Conservation (phyloP, 2,113 vertebrate genomes). For the Oreochromis spilurus region DNA sequence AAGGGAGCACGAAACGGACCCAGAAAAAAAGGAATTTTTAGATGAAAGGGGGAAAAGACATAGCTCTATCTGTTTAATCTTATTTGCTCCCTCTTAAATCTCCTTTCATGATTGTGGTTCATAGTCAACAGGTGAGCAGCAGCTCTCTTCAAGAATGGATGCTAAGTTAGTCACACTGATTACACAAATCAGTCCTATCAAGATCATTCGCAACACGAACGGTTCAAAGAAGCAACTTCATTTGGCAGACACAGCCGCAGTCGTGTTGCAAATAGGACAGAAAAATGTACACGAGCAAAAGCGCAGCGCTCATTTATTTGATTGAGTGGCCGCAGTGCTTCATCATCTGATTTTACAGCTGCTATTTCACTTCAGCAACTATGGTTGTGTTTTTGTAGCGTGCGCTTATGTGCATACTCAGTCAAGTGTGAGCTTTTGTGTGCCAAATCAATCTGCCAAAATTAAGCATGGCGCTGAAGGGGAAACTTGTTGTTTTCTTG, state of each 20-base stretch:
- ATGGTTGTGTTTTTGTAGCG: not conserved
- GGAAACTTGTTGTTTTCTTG: conserved; percentile 49
- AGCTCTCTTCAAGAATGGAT: not conserved
- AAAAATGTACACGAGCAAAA: not conserved
- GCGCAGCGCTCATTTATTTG: conserved; percentile 6
- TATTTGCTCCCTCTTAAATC: not conserved
- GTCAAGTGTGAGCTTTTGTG: conserved; percentile 19
- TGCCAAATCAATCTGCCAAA: conserved; percentile 39
- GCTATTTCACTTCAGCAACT: not conserved
- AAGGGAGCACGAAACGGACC: not conserved
- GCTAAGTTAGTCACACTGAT: not conserved
- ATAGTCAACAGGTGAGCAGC: not conserved
- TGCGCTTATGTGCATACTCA: not conserved
- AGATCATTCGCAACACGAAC: not conserved
- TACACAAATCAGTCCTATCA: not conserved
- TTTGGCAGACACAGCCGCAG: not conserved
- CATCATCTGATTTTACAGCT: conserved; percentile 31
- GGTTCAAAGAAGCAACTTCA: not conserved
- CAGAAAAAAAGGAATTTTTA: not conserved
- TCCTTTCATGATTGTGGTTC: not conserved
- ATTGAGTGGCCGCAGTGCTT: conserved; percentile 10
- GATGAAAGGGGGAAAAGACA: not conserved
- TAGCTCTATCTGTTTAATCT: not conserved
- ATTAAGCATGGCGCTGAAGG: conserved; percentile 39
- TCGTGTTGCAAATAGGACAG: not conserved